Percentiles rank a stretch among this genome's conserved stretches.
Evolutionary conservation across 2,888 invertebrate genomes (phyloP).

Genomic region (Andrena bucephala): DNA sequence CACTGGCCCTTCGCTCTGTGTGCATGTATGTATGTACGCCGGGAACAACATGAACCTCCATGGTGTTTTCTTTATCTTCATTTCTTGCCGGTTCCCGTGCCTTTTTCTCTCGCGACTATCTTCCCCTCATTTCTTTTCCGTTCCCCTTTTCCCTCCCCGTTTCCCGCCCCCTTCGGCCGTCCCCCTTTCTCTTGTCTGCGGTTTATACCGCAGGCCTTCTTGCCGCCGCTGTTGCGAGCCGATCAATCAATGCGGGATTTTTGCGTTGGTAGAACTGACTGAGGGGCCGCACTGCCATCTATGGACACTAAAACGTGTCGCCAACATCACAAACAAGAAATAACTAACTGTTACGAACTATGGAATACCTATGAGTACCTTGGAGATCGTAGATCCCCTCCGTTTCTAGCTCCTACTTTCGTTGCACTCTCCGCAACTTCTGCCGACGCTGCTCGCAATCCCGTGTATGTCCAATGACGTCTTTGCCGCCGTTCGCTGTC

Average conservation of each 20-base stretch:
- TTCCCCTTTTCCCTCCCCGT: slow-evolving; percentile 28
- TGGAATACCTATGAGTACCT: slow-evolving; percentile 71
- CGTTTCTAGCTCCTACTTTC: slow-evolving; percentile 30
- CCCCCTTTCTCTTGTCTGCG: slow-evolving; percentile 54
- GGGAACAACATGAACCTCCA: slow-evolving; percentile 66
- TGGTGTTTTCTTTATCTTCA: slow-evolving; percentile 65
- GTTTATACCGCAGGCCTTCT: slow-evolving; percentile 59
- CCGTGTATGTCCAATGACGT: slow-evolving; percentile 6
- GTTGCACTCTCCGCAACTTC: slow-evolving; percentile 10
- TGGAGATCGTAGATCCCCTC: slow-evolving; percentile 28
- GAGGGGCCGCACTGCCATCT: slow-evolving; percentile 80
- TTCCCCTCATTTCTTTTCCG: slow-evolving; percentile 50
- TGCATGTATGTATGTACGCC: slow-evolving; percentile 47
- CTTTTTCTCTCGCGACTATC: slow-evolving; percentile 51
- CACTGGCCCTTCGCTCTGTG: slow-evolving; percentile 74
- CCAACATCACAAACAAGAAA: slow-evolving; percentile 81
- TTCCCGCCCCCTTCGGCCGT: slow-evolving; percentile 6
- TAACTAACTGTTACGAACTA: slow-evolving; percentile 79
- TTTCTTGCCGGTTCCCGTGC: slow-evolving; percentile 53
- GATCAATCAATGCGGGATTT: slow-evolving; percentile 82
- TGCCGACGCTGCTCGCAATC: neutral
- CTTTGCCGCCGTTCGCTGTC: slow-evolving; percentile 24
- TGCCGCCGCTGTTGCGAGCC: slow-evolving; percentile 71
- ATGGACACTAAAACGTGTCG: slow-evolving; percentile 82
- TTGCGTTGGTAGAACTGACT: slow-evolving; percentile 75